Conservation (phyloP, 2,888 invertebrate species). For the Sylvicola cinctus region DNA sequence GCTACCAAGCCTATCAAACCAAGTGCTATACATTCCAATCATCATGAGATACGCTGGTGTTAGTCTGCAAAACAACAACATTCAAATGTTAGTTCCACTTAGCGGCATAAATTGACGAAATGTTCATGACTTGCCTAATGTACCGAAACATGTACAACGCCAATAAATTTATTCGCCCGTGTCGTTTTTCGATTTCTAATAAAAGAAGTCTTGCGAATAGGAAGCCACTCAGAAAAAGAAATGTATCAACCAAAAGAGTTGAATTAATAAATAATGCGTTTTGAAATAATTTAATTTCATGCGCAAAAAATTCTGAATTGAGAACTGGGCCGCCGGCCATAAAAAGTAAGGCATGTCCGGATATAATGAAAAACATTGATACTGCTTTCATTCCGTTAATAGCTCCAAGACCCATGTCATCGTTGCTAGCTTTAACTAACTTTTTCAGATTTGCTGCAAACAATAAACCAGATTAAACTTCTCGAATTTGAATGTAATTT, state of each 20-base stretch:
- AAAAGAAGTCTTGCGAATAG: constrained; percentile 44
- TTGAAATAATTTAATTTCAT: constrained; percentile 21
- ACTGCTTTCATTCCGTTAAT: constrained; percentile 42
- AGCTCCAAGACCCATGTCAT: constrained; percentile 38
- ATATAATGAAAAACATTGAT: constrained; percentile 44
- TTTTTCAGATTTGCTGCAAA: constrained; percentile 17
- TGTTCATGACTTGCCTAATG: too few relatives aligned
- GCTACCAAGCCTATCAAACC: constrained; percentile 43
- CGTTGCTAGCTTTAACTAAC: constrained; percentile 23
- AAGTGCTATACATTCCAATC: constrained; percentile 50
- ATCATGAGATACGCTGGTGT: constrained; percentile 55
- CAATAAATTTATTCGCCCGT: constrained; percentile 37
- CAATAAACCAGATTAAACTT: background rate
- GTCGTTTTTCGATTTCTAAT: constrained; percentile 41
- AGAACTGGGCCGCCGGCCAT: constrained; percentile 43
- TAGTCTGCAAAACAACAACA: constrained; percentile 28
- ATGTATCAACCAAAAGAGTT: constrained; percentile 49
- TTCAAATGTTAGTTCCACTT: constrained; percentile 3
- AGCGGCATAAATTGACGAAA: too few relatives aligned
- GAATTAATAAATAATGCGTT: constrained; percentile 45
- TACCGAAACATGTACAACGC: constrained; percentile 42
- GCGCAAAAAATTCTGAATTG: constrained; percentile 33
- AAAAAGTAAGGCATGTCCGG: constrained; percentile 44
- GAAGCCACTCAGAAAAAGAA: constrained; percentile 48
- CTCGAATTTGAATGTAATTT: too few relatives aligned